Evolutionary conservation across 1,140 invertebrate genomes (phyloP).

Genomic region (Drosophila tsacasi): DNA sequence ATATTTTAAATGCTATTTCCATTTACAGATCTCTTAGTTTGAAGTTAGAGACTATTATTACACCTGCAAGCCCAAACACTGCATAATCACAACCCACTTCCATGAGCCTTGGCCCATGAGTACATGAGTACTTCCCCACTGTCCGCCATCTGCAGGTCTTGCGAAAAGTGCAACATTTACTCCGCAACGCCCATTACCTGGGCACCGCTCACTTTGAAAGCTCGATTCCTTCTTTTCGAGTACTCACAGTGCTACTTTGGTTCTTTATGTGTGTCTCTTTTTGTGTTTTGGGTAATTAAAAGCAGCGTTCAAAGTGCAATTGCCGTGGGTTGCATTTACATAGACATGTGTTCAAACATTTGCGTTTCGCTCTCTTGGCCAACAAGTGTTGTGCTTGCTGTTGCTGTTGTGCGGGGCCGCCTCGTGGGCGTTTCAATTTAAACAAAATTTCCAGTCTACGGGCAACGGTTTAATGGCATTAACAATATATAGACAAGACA

Average conservation of each 20-base stretch:
- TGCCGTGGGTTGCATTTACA: constrained; percentile 73
- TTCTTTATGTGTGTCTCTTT: constrained; percentile 51
- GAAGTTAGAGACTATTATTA: background rate
- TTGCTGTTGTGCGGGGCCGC: constrained; percentile 12
- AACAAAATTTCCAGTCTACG: constrained; percentile 69
- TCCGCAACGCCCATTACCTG: constrained; percentile 14
- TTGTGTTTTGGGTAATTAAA: constrained; percentile 73
- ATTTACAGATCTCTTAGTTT: background rate
- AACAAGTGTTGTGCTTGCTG: constrained; percentile 51
- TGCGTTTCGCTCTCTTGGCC: constrained; percentile 35
- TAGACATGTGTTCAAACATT: constrained; percentile 72
- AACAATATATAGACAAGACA: constrained; percentile 53
- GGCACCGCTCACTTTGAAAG: constrained; percentile 65
- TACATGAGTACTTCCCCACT: constrained; percentile 20
- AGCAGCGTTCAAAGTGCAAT: constrained; percentile 77
- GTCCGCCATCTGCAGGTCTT: background rate
- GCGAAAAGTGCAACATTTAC: constrained; percentile 22
- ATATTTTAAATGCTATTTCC: background rate
- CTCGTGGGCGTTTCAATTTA: constrained; percentile 74
- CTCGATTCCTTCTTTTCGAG: constrained; percentile 37
- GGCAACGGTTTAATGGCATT: constrained; percentile 66
- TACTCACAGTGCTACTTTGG: constrained; percentile 41
- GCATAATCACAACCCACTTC: background rate
- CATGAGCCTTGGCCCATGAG: background rate
- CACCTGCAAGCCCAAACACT: background rate